Evolutionary conservation across 2,797 vertebrate genomes (phyloP).

Genomic region (Craterocephalus amniculus): DNA sequence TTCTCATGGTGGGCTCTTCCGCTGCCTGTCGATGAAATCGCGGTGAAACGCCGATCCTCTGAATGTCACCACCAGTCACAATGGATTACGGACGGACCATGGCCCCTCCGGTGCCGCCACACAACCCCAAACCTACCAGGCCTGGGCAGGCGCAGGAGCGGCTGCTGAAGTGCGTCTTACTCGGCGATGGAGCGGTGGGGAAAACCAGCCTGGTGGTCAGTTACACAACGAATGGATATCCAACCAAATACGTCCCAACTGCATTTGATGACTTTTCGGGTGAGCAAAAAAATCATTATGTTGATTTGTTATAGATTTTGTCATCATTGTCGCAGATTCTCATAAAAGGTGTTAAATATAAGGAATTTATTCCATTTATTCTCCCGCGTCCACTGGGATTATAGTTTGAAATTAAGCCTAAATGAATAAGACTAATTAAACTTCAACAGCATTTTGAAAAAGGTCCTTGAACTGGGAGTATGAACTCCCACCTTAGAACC

Average conservation of each 20-base stretch:
- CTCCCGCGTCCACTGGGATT: neutral
- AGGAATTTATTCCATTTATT: too few relatives aligned
- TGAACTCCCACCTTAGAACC: neutral
- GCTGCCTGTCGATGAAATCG: constrained; percentile 53
- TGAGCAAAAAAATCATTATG: constrained; percentile 47
- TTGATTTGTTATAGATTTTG: neutral
- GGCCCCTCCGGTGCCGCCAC: constrained; percentile 87
- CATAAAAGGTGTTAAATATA: too few relatives aligned
- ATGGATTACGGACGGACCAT: constrained; percentile 83
- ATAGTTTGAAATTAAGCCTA: neutral
- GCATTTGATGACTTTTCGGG: constrained; percentile 90
- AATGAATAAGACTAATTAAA: neutral
- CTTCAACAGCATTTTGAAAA: neutral
- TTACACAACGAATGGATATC: constrained; percentile 89
- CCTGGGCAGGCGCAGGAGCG: constrained; percentile 73
- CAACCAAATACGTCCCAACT: constrained; percentile 88
- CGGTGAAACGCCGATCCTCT: constrained; percentile 42
- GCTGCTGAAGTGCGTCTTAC: constrained; percentile 86
- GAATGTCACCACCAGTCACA: constrained; percentile 59
- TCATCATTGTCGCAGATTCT: too few relatives aligned
- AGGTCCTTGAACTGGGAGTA: neutral
- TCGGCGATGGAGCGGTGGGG: constrained; percentile 89
- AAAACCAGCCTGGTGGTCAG: constrained; percentile 90
- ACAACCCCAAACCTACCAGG: constrained; percentile 70
- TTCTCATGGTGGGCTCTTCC: constrained; percentile 64